These are phyloP conservation scores for Arothron firmamentum DNA, from an alignment of 2,113 vertebrate genomes.

Conservation along the genomic window DNA sequence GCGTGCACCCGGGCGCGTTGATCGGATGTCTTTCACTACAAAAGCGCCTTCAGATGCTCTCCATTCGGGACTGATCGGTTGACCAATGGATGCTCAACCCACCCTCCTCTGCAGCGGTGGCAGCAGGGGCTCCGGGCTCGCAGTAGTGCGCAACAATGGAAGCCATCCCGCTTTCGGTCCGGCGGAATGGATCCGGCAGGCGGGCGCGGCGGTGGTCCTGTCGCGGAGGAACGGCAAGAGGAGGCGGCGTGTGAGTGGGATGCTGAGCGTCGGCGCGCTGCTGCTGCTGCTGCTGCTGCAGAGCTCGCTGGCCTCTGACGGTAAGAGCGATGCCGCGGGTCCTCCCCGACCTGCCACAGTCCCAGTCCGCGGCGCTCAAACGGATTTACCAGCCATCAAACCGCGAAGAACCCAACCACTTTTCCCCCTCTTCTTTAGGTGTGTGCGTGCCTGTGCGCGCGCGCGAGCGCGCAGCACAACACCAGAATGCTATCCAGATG, in stretches of 20 bases:
- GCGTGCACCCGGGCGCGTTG: slow-evolving; percentile 56
- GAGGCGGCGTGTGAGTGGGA: slow-evolving; percentile 41
- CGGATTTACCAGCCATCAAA: too few species aligned
- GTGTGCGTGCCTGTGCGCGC: too few species aligned
- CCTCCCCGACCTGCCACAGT: slow-evolving; percentile 43
- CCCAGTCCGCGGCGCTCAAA: not conserved
- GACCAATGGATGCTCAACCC: slow-evolving; percentile 75
- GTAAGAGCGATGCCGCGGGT: slow-evolving; percentile 54
- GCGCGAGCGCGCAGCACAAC: too few species aligned
- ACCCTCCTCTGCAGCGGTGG: slow-evolving; percentile 48
- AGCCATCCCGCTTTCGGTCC: slow-evolving; percentile 12
- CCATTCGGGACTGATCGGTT: slow-evolving; percentile 59
- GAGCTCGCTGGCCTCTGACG: slow-evolving; percentile 62
- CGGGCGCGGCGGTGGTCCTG: slow-evolving; percentile 21
- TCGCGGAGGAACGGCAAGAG: slow-evolving; percentile 41
- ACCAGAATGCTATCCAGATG: too few species aligned
- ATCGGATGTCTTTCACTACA: slow-evolving; percentile 71
- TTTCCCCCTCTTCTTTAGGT: too few species aligned
- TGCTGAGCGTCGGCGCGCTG: slow-evolving; percentile 42
- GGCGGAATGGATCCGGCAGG: slow-evolving; percentile 45
- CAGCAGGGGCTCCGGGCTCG: slow-evolving; percentile 29
- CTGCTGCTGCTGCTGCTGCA: slow-evolving; percentile 73
- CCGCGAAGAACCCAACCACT: too few species aligned
- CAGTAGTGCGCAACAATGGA: slow-evolving; percentile 15
- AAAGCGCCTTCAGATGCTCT: slow-evolving; percentile 59